These are phyloP conservation scores for Epizoanthus ramosus DNA, from an alignment of 92 coral and sea anemone species.

Conservation along the genomic window DNA sequence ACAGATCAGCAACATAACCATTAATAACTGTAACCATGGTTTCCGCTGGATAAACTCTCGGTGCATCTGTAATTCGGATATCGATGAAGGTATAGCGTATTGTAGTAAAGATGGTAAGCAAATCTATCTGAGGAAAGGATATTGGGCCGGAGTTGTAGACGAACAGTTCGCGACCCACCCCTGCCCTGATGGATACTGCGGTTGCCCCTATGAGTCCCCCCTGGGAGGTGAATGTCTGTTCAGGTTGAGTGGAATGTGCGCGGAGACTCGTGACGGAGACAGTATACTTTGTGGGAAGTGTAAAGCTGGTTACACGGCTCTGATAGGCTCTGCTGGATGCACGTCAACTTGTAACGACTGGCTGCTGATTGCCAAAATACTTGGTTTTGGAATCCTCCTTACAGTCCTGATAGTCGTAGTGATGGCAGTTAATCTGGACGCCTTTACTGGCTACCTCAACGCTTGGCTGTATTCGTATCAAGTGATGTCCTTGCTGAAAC, in stretches of 20 bases:
- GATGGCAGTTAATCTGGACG: slow-evolving; percentile 74
- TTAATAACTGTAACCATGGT: slow-evolving; percentile 70
- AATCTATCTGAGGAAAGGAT: slow-evolving; percentile 69
- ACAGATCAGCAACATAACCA: slow-evolving; percentile 47
- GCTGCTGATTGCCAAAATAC: slow-evolving; percentile 58
- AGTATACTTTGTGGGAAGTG: slow-evolving; percentile 86
- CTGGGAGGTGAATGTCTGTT: slow-evolving; percentile 14
- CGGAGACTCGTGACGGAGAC: slow-evolving; percentile 44
- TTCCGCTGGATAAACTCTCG: slow-evolving; percentile 16
- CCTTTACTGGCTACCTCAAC: slow-evolving; percentile 88
- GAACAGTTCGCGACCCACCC: slow-evolving; percentile 57
- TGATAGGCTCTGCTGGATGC: slow-evolving; percentile 71
- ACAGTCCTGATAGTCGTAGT: slow-evolving; percentile 65
- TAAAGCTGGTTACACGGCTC: slow-evolving; percentile 51
- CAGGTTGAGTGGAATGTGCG: slow-evolving; percentile 43
- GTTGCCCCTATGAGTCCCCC: slow-evolving; percentile 7
- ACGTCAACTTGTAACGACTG: slow-evolving; percentile 51
- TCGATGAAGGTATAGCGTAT: slow-evolving; percentile 58
- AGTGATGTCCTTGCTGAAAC: slow-evolving; percentile 64
- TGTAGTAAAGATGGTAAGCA: slow-evolving; percentile 58
- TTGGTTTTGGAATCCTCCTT: slow-evolving; percentile 45
- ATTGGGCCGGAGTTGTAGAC: slow-evolving; percentile 92
- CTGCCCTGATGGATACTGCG: slow-evolving; percentile 81
- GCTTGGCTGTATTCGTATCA: slow-evolving; percentile 95
- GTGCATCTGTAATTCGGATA: slow-evolving; percentile 65